Percentiles rank a stretch among this genome's conserved stretches.
Evolutionary conservation across 2,888 invertebrate genomes (phyloP).

Genomic region (Drosophila anomalata): DNA sequence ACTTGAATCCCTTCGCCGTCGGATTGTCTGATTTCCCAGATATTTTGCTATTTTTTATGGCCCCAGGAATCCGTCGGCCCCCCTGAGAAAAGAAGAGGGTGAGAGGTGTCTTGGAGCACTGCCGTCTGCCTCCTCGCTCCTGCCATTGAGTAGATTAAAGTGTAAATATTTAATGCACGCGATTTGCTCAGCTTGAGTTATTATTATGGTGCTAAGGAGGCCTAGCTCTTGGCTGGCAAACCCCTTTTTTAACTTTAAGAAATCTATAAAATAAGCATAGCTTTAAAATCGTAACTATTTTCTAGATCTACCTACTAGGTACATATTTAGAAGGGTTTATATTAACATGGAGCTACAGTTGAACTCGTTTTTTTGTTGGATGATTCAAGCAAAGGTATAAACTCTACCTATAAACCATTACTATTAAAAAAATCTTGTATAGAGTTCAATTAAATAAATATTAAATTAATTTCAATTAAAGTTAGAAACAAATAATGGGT

Average conservation of each 20-base stretch:
- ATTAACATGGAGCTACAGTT: no score
- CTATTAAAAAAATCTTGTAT: no score
- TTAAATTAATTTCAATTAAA: neutral
- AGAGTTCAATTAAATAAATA: neutral
- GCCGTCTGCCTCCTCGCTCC: constrained; percentile 51
- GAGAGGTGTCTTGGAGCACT: neutral
- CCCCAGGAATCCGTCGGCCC: constrained; percentile 54
- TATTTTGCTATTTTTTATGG: constrained; percentile 78
- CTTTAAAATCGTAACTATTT: neutral
- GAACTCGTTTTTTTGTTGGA: no score
- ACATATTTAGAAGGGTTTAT: no score
- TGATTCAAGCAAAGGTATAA: no score
- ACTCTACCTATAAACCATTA: no score
- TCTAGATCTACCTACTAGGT: no score
- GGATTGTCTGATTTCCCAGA: constrained; percentile 71
- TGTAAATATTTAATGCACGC: constrained; percentile 75
- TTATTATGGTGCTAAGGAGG: constrained; percentile 42
- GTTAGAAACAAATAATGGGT: constrained; percentile 6
- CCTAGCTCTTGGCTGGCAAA: neutral
- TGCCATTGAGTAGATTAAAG: constrained; percentile 79
- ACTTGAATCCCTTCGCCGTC: constrained; percentile 49
- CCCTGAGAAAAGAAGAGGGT: constrained; percentile 9
- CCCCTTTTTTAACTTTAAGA: constrained; percentile 22
- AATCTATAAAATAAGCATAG: neutral
- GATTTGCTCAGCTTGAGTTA: constrained; percentile 69